These are phyloP conservation scores for Pluvianellus socialis DNA, from an alignment of 2,113 vertebrate species.

Conservation along the genomic window DNA sequence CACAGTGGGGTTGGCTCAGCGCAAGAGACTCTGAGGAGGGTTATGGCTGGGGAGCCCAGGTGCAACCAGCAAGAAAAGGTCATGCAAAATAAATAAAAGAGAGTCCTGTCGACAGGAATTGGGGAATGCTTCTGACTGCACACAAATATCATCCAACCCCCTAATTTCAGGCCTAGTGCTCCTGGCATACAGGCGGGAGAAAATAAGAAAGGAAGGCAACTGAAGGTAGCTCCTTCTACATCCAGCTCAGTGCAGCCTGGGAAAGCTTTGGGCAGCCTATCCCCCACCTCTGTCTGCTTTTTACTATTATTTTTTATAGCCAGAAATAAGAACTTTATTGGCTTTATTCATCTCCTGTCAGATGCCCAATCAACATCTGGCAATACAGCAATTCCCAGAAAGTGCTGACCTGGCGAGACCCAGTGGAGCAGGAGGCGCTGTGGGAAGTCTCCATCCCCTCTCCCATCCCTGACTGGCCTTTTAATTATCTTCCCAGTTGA, in stretches of 20 bases:
- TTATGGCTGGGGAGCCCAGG: neutral
- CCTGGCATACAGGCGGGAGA: neutral
- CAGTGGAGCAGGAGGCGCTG: neutral
- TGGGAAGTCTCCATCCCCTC: neutral
- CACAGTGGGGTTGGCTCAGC: neutral
- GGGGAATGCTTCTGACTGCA: neutral
- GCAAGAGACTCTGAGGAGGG: neutral
- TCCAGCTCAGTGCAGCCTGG: neutral
- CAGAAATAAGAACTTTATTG: constrained; percentile 52
- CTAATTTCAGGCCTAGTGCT: neutral
- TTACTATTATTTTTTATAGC: constrained; percentile 47
- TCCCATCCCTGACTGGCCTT: neutral
- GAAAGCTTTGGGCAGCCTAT: neutral
- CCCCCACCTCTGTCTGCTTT: neutral
- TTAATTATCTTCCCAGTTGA: neutral
- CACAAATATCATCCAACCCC: neutral
- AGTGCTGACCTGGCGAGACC: constrained; percentile 32
- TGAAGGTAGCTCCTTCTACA: neutral
- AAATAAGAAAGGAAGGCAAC: neutral
- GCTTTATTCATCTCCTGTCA: constrained; percentile 41
- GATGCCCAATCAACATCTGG: constrained; percentile 32
- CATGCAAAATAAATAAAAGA: neutral
- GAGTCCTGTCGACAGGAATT: neutral
- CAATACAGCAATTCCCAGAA: neutral
- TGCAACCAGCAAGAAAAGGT: neutral